These are phyloP conservation scores for Rhimphoctona megacephalus DNA, from an alignment of 2,888 invertebrate genomes.

Conservation along the genomic window DNA sequence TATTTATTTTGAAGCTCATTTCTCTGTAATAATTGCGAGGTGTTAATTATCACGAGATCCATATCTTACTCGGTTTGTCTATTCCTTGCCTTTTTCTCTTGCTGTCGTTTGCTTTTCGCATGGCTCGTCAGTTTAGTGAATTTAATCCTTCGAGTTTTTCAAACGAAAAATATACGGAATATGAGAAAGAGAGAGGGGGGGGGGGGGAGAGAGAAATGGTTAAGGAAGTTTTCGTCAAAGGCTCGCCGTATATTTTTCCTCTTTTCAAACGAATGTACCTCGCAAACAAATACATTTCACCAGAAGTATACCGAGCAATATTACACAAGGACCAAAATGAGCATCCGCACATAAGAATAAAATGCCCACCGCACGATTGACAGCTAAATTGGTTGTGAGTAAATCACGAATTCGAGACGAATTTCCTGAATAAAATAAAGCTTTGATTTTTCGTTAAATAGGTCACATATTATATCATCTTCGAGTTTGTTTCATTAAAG, in stretches of 20 bases:
- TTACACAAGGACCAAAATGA: not conserved
- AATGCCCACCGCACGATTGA: not conserved
- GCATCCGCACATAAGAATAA: not conserved
- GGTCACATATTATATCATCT: not conserved
- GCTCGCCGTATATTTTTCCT: not conserved
- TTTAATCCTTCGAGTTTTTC: not conserved
- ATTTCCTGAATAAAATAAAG: not conserved
- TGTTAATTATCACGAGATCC: conserved; percentile 29
- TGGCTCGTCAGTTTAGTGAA: conserved; percentile 3
- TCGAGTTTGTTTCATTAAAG: not conserved
- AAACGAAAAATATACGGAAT: not conserved
- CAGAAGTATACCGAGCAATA: not conserved
- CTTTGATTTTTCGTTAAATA: not conserved
- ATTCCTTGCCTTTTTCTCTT: not conserved
- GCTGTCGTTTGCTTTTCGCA: not conserved
- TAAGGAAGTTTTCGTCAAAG: conserved; percentile 22
- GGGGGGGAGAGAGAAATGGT: not conserved
- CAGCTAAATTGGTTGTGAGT: not conserved
- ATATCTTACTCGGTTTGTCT: not conserved
- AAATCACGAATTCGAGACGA: not conserved
- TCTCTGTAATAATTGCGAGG: not conserved
- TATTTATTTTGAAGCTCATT: conserved; percentile 9
- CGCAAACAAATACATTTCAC: not conserved
- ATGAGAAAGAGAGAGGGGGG: not conserved
- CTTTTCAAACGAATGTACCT: not conserved